Evolutionary conservation across 2,888 invertebrate genomes (phyloP), one percentile per base, ranked within the genome.

Genomic region (Stenichneumon culpator): DNA sequence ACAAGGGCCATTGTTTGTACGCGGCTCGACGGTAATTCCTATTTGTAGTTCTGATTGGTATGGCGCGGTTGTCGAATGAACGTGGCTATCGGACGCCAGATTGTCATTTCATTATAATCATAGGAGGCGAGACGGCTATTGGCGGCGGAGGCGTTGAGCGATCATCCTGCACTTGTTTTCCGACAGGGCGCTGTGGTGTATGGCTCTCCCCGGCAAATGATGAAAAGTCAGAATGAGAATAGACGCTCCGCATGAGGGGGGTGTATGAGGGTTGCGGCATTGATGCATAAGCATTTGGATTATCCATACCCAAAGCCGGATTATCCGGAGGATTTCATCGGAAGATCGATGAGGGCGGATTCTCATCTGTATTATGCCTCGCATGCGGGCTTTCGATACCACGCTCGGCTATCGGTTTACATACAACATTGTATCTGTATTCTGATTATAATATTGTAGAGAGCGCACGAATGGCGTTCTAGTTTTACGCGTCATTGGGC

Each of bases 1-100:
- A 22, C n/a, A 32, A 22, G 60, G 79, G 86, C 83, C 90, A 91
- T 93, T 93, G 93, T 93, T 93, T 93, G 93, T 87, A 90, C 90
- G 89, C 85, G 91, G 92, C 91, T 93, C 91, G 91, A 90, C 90
- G 91, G 89, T 92, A 92, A 93, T 93, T 92, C 92, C 91, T 93
- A 92, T 93, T 93, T 93, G 93, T 92, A 90, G 90, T 90, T 91
- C 90, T 69, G 83, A 86, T 87, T 79, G 83, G 82, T 79, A 70
- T 19, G 50, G 54, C 65, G 57, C 28, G 39, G 36, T 72, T 25
- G 50, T 16, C 44, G 82, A 57, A 79, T 79, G 70, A 83, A 77
- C 60, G 83, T 25, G 52, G 44, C 86, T 54, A 77, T 65, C 67
- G 19, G 54, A 39, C 69, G 54, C 39, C 68, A 80, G 79, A 81